Percentiles rank a stretch among this genome's conserved stretches.
Evolutionary conservation across 2,888 invertebrate genomes (phyloP).

Genomic region (Parelbella ahira): DNA sequence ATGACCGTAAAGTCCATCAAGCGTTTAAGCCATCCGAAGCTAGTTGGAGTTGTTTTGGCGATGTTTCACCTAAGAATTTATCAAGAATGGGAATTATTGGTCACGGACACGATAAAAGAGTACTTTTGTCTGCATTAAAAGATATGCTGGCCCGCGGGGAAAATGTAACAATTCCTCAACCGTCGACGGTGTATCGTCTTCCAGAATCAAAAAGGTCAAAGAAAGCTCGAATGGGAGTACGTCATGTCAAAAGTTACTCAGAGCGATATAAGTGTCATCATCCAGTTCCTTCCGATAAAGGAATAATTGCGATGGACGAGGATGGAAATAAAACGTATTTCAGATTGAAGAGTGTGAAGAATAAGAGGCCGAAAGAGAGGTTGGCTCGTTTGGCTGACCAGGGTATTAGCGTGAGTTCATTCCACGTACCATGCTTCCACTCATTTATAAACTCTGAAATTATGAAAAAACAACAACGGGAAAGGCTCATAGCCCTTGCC

Average conservation of each 20-base stretch:
- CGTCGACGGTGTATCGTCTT: conserved; percentile 39
- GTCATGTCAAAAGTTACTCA: conserved; percentile 23
- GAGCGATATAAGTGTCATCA: conserved; percentile 51
- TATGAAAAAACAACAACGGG: conserved; percentile 48
- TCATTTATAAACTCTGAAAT: conserved; percentile 59
- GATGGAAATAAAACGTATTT: conserved; percentile 61
- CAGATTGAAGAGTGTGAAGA: conserved; percentile 41
- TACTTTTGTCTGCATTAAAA: conserved; percentile 48
- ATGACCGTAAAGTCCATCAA: conserved; percentile 32
- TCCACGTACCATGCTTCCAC: conserved; percentile 64
- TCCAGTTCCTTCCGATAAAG: conserved; percentile 53
- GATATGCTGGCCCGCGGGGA: conserved; percentile 53
- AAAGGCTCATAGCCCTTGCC: conserved; percentile 34
- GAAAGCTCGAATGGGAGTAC: conserved; percentile 19
- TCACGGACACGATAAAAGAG: conserved; percentile 61
- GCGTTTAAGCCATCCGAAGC: conserved; percentile 45
- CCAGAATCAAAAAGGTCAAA: conserved; percentile 34
- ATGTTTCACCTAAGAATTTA: conserved; percentile 49
- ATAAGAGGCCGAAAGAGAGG: conserved; percentile 50
- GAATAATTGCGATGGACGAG: conserved; percentile 52
- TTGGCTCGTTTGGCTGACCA: conserved; percentile 41
- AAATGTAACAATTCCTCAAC: conserved; percentile 51
- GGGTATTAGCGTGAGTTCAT: conserved; percentile 64
- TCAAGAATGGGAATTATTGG: conserved; percentile 66
- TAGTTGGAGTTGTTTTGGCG: conserved; percentile 68